A percentile compares a stretch with the other conserved stretches of the same genome.
phyloP scores from a whole-genome alignment of 2,888 invertebrate species.

The Lasioglossum figueresi region DNA sequence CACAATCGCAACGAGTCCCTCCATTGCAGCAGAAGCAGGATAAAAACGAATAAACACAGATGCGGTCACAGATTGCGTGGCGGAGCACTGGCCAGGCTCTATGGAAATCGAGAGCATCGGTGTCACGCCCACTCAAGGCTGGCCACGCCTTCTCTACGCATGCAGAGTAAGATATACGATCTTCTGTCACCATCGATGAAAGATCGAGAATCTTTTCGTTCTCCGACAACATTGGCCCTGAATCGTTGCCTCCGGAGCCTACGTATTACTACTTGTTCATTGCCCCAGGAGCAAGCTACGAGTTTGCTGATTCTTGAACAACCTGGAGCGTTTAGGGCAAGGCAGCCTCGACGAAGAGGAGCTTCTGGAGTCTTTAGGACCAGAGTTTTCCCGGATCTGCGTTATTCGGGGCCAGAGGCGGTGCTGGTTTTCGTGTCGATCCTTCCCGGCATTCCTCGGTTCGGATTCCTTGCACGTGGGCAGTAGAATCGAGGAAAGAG shows the following conservation, averaged over 20 bases:
- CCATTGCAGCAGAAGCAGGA: not conserved
- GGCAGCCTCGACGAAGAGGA: not conserved
- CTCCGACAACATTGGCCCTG: not conserved
- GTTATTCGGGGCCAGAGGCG: not conserved
- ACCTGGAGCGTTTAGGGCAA: not conserved
- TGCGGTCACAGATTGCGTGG: not conserved
- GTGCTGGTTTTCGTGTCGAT: not conserved
- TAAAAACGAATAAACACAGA: not conserved
- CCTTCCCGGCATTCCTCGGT: not conserved
- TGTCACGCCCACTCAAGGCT: not conserved
- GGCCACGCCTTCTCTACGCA: not conserved
- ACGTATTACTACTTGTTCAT: not conserved
- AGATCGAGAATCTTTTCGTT: not conserved
- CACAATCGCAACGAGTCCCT: not conserved
- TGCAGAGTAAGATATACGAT: not conserved
- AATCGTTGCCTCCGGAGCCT: not conserved
- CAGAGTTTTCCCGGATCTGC: not conserved
- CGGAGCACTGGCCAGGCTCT: not conserved
- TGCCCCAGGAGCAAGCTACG: not conserved
- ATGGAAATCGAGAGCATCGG: slow-evolving; percentile 8
- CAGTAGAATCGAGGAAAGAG: slow-evolving; percentile 70
- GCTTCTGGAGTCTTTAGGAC: not conserved
- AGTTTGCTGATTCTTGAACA: too few relatives aligned
- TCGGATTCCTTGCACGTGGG: slow-evolving; percentile 42
- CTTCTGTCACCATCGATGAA: slow-evolving; percentile 3